Percentiles rank a stretch among this genome's conserved stretches.
phyloP scores from a whole-genome alignment of 2,797 vertebrate genomes.

The Hozukius guyotensis region DNA sequence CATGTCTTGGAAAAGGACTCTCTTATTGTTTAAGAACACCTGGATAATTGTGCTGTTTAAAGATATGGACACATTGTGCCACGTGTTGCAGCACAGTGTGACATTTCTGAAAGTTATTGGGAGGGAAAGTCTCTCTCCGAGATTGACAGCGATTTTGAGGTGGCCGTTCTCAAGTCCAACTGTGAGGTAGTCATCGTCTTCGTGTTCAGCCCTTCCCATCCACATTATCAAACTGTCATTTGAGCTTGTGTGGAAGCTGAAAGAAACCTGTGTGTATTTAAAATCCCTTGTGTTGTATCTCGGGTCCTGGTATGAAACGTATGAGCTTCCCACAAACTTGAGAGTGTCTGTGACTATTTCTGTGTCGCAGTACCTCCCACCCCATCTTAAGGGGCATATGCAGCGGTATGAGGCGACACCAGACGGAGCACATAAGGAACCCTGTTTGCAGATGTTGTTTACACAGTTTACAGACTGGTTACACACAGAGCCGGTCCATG shows the following conservation, averaged over 20 bases:
- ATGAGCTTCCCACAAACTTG: slow-evolving; percentile 86
- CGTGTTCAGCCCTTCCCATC: slow-evolving; percentile 86
- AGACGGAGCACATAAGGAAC: slow-evolving; percentile 78
- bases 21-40: slow-evolving; percentile 78
- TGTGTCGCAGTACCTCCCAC: slow-evolving; percentile 81
- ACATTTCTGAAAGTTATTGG: slow-evolving; percentile 73
- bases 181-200: slow-evolving; percentile 89
- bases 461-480: slow-evolving; percentile 82
- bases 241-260: slow-evolving; percentile 82
- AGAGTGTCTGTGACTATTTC: slow-evolving; percentile 74
- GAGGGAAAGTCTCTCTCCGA: slow-evolving; percentile 83
- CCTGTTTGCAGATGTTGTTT: slow-evolving; percentile 78
- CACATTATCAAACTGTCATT: slow-evolving; percentile 85
- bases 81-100: slow-evolving; percentile 77
- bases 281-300: slow-evolving; percentile 82
- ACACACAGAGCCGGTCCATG: slow-evolving; percentile 83
- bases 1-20: slow-evolving; percentile 82
- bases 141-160: slow-evolving; percentile 87
- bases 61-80: slow-evolving; percentile 81
- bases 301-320: slow-evolving; percentile 85
- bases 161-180: slow-evolving; percentile 82
- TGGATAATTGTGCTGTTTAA: slow-evolving; percentile 86
- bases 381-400: slow-evolving; percentile 85
- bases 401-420: slow-evolving; percentile 81
- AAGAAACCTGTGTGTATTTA: slow-evolving; percentile 79